Conservation (phyloP, 2,888 invertebrate species). For the Drosophila helvetica region DNA sequence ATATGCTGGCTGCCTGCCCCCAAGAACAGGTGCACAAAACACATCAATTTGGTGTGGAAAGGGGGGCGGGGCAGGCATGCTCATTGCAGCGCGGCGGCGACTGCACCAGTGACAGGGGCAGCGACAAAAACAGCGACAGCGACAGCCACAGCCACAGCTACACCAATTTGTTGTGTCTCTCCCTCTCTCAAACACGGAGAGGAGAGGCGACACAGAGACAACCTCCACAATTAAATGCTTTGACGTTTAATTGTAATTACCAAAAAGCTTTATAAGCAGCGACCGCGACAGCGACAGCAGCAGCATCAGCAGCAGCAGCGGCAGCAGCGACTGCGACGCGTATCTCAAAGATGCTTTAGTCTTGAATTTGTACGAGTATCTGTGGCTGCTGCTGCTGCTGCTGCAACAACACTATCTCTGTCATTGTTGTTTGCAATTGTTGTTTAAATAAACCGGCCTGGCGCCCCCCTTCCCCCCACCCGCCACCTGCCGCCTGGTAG, state of each 20-base stretch:
- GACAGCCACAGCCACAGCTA: conserved; percentile 56
- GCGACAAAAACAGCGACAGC: conserved; percentile 21
- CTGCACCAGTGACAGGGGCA: conserved; percentile 9
- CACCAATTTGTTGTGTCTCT: conserved; percentile 68
- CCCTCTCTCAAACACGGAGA: conserved; percentile 30
- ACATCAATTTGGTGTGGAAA: conserved; percentile 29
- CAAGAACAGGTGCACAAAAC: conserved; percentile 66
- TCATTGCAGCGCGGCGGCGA: conserved; percentile 55
- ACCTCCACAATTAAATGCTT: conserved; percentile 64
- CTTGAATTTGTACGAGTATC: conserved; percentile 59
- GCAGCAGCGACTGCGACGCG: conserved; percentile 44
- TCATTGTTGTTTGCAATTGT: conserved; percentile 76
- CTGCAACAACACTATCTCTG: conserved; percentile 53
- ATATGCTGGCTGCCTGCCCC: conserved; percentile 24
- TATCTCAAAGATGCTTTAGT: conserved; percentile 72
- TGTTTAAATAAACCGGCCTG: conserved; percentile 75
- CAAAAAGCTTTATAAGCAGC: conserved; percentile 67
- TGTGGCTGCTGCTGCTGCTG: conserved; percentile 53
- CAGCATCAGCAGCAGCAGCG: neutral
- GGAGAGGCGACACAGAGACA: conserved; percentile 28
- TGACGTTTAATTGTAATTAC: conserved; percentile 78
- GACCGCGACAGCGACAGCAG: neutral
- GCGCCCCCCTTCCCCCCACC: conserved; percentile 9
- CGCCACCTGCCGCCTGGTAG: conserved; percentile 11
- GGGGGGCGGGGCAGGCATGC: conserved; percentile 41